A percentile compares a stretch with the other conserved stretches of the same genome.
These are phyloP conservation scores for Porites australiensis DNA, from an alignment of 64 coral and sea anemone genomes.

Conservation along the genomic window DNA sequence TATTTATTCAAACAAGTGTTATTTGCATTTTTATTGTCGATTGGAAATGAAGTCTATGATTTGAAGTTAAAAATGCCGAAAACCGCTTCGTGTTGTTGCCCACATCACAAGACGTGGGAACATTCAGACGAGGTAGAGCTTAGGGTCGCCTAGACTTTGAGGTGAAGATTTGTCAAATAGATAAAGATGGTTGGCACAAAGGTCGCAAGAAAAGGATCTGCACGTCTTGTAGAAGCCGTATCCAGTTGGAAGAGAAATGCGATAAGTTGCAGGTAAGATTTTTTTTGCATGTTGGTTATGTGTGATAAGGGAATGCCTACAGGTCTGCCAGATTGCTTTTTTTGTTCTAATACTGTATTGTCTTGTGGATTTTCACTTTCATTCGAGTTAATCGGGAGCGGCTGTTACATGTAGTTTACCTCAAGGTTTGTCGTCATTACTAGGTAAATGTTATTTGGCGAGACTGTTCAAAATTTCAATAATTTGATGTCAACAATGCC, in stretches of 20 bases:
- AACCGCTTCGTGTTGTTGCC: conserved; percentile 34
- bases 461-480: no score
- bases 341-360: no score
- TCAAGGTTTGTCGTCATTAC: background rate
- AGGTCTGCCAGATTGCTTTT: no score
- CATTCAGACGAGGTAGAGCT: conserved; percentile 21
- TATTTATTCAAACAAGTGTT: background rate
- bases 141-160: conserved; percentile 1
- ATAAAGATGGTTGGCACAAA: conserved; percentile 32
- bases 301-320: no score
- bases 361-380: no score
- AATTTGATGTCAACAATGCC: no score
- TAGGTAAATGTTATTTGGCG: background rate
- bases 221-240: conserved; percentile 25
- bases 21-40: background rate
- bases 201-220: conserved; percentile 30
- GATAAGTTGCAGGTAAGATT: conserved; percentile 47
- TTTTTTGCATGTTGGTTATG: no score
- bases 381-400: no score
- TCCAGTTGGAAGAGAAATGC: conserved; percentile 32
- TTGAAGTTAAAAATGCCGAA: conserved; percentile 12
- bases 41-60: background rate
- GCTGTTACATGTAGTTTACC: background rate
- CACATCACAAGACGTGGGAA: conserved; percentile 31
- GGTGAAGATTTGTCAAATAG: conserved; percentile 5